Evolutionary conservation across 2,888 invertebrate species (phyloP).

Genomic region (Melanotus villosus): DNA sequence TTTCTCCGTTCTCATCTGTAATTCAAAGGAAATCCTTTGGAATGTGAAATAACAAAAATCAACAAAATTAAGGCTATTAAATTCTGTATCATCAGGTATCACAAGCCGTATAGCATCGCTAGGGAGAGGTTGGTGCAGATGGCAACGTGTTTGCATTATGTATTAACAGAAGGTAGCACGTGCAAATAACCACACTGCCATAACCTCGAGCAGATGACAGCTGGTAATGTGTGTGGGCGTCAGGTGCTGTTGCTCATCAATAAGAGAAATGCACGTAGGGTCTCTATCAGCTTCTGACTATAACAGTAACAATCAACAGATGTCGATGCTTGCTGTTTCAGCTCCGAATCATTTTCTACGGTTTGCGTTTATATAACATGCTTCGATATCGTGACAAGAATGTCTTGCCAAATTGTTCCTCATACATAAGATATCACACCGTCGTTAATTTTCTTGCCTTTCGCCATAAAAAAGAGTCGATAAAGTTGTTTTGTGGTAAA

Average conservation of each 20-base stretch:
- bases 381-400: slow-evolving; percentile 27
- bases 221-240: slow-evolving; percentile 49
- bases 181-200: slow-evolving; percentile 54
- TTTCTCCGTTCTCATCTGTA: too few relatives aligned
- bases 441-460: background rate
- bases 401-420: slow-evolving; percentile 14
- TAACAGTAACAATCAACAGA: slow-evolving; percentile 42
- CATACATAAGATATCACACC: slow-evolving; percentile 6
- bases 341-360: slow-evolving; percentile 24
- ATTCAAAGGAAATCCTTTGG: too few relatives aligned
- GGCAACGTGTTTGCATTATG: slow-evolving; percentile 53
- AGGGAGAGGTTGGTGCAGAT: slow-evolving; percentile 37
- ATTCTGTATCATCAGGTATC: slow-evolving; percentile 25
- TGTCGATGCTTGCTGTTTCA: slow-evolving; percentile 29
- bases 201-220: slow-evolving; percentile 52
- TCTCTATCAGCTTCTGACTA: slow-evolving; percentile 36
- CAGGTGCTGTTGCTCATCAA: slow-evolving; percentile 48
- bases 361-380: slow-evolving; percentile 25
- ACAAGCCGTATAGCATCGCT: slow-evolving; percentile 16
- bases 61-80: background rate
- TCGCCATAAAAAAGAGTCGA: background rate
- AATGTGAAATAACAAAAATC: background rate
- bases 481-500: too few relatives aligned
- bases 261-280: slow-evolving; percentile 43
- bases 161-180: slow-evolving; percentile 53